Base-by-base conservation (phyloP, 2,888 invertebrate genomes). In the Thera britannica region DNA sequence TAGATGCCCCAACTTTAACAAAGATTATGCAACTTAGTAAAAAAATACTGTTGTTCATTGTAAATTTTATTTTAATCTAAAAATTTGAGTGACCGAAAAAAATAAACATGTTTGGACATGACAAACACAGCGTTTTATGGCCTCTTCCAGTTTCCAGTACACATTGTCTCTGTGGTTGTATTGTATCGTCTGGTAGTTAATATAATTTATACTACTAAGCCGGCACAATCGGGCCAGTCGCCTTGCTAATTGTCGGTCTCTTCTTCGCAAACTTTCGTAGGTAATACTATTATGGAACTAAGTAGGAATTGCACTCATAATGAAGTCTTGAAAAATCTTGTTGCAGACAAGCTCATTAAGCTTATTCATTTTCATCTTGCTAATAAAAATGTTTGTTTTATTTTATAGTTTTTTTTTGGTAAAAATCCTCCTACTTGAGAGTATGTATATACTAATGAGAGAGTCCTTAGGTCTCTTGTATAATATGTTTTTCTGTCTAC, bases 161-260 rank as follows among this genome's bases (percentile, higher is more conserved):
- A 0, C 34, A 54, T 60, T 70, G 58, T 71, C 72, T 73, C 67
- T 68, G 72, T 68, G 72, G 68, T 75, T 69, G 72, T 75, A 72
- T 79, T 72, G 78, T 78, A 72, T 79, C 72, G 78, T 78, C 71
- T 72, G 78, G 79, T 77, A 76, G 81, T 80, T 90, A 90, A 90
- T 83, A 85, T 80, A 89, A 89, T 91, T 89, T 87, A 82, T 80
- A 82, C 81, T 38, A 12, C 36, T 59, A 59, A 82, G 82, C 82
- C 81, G 79, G 83, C 77, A 85, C 87, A 89, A 89, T 88, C 86
- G 80, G 80, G 82, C 80, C 82, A 80, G 79, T 84, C 83, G 85
- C 80, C 78, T 82, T 81, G 80, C 88, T 91, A 90, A 91, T 91
- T 90, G 89, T 83, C 83, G 81, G 83, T 85, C 83, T 83, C 83